Base-by-base conservation (phyloP, 2,113 vertebrate genomes). In the Oxyura jamaicensis region DNA sequence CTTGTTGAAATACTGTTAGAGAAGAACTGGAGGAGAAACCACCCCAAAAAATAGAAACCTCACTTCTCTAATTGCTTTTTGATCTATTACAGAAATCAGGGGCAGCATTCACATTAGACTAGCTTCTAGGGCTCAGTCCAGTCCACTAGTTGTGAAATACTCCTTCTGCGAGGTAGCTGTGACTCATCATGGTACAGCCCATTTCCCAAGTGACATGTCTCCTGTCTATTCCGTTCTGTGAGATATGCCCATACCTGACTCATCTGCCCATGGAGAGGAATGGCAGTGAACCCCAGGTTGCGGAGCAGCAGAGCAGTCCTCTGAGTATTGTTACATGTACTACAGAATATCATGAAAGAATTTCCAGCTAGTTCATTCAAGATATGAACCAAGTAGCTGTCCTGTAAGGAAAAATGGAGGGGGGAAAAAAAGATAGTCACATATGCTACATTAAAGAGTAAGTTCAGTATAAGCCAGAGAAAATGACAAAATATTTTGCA, bases 281-380 rank as follows among this genome's bases (percentile, higher is more conserved):
- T 99, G 20, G 99, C 99, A 8, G 99, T 99, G 96, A 99, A 99
- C 8, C 99, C 99, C 46, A 99, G 98, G 94, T 99, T 99, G 52
- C 99, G 97, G 8, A 99, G 98, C 65, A 99, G 85, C 59, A 99
- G 97, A 53, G 99, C 99, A 79, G 99, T 99, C 94, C 99, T 98
- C 98, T 99, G 99, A 80, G 99, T 99, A 21, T 98, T 99, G 96
- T 99, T 99, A 95, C 99, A 99, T 0, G 99, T 99, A 94, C 99
- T 98, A 91, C 99, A 99, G 98, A 99, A 99, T 91, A 99, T 98
- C 95, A 99, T 99, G 93, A 99, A 99, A 17, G 99, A 99, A 97
- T 99, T 99, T 16, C 99, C 99, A 10, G 99, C 99, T 96, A 99
- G 95, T 85, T 99, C 99, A 50, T 99, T 99, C 60, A 99, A 95